Conservation (phyloP, 1,140 invertebrate genomes). For the Anadara kagoshimensis region DNA sequence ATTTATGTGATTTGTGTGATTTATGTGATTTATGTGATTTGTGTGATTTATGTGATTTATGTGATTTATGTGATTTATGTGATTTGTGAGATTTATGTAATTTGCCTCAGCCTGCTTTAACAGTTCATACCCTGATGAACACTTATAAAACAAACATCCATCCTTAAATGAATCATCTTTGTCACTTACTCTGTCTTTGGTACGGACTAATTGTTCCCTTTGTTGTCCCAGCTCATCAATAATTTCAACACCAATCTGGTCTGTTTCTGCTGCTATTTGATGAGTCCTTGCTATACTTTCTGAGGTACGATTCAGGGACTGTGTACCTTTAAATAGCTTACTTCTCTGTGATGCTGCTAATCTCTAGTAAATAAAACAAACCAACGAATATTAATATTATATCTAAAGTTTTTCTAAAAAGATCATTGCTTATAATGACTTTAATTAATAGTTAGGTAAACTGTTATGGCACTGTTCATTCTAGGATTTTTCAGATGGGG, state of each 20-base stretch:
- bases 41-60: too few relatives aligned
- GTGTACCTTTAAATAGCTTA: slow-evolving; percentile 68
- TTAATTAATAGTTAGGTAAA: too few relatives aligned
- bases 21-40: too few relatives aligned
- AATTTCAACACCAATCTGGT: slow-evolving; percentile 85
- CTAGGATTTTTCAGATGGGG: too few relatives aligned
- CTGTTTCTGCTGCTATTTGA: slow-evolving; percentile 85
- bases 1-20: too few relatives aligned
- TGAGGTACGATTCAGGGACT: slow-evolving; percentile 78
- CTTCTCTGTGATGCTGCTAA: slow-evolving; percentile 62
- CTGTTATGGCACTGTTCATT: too few relatives aligned
- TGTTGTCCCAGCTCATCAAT: slow-evolving; percentile 81
- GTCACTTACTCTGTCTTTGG: slow-evolving; percentile 74
- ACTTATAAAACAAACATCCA: too few relatives aligned
- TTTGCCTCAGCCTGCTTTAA: too few relatives aligned
- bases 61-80: too few relatives aligned
- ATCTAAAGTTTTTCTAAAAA: not conserved
- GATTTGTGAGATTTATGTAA: too few relatives aligned
- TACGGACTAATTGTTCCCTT: slow-evolving; percentile 79
- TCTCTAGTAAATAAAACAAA: slow-evolving; percentile 47
- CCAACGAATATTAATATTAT: not conserved
- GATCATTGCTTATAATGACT: not conserved
- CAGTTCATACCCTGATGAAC: too few relatives aligned
- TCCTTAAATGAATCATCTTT: too few relatives aligned
- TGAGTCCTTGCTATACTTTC: slow-evolving; percentile 82